Conservation (phyloP, 2,113 vertebrate genomes). For the Brienomyrus brachyistius region DNA sequence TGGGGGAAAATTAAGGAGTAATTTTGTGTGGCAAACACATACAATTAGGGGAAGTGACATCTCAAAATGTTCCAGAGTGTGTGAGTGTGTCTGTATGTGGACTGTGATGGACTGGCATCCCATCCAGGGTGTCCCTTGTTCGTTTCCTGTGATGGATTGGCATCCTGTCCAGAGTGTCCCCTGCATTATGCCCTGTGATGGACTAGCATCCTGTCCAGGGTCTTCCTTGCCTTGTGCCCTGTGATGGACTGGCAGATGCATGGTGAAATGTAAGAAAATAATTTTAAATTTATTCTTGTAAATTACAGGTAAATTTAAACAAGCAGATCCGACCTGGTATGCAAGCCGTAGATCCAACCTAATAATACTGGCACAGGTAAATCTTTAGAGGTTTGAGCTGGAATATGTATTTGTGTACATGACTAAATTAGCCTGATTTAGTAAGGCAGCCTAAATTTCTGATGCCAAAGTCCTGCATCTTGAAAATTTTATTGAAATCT, state of each 20-base stretch:
- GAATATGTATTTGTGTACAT: slow-evolving; percentile 1
- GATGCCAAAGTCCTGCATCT: slow-evolving; percentile 42
- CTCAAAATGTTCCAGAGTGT: too few species aligned
- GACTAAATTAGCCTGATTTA: slow-evolving; percentile 32
- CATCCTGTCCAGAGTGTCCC: too few species aligned
- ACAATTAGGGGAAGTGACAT: too few species aligned
- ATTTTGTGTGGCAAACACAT: too few species aligned
- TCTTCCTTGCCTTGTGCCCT: not conserved
- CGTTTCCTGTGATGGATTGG: too few species aligned
- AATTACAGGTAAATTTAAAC: not conserved
- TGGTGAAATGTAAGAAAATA: not conserved
- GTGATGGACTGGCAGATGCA: not conserved
- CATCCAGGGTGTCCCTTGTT: too few species aligned
- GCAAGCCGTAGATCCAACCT: not conserved
- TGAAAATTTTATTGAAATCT: slow-evolving; percentile 50
- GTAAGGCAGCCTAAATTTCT: slow-evolving; percentile 36
- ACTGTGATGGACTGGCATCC: too few species aligned
- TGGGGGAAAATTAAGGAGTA: too few species aligned
- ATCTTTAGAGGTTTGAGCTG: not conserved
- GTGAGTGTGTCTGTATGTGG: too few species aligned
- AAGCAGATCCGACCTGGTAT: not conserved
- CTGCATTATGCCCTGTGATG: too few species aligned
- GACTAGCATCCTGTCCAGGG: too few species aligned
- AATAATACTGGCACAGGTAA: not conserved
- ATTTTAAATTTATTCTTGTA: not conserved